Base-by-base conservation (phyloP, 2,797 vertebrate genomes). In the Fratercula arctica region DNA sequence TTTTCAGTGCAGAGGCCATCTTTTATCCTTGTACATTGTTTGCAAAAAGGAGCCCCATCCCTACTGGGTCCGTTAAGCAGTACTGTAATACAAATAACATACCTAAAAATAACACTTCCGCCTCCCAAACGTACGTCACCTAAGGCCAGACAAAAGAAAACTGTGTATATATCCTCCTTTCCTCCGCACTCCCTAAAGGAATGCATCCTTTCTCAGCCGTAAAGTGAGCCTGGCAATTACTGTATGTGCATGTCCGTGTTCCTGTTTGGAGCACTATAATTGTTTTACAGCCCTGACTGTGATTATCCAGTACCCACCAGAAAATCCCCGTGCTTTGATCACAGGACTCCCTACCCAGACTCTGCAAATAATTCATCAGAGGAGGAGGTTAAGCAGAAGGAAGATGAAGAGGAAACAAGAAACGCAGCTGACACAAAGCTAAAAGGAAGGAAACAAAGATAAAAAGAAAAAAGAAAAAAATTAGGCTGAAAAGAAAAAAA, bases 251-350 rank as follows among this genome's bases (percentile, higher is more conserved):
- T 85, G 86, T 73, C 90, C 51, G 13, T 96, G 96, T 97, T 97
- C 96, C 94, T 96, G 95, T 96, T 96, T 96, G 92, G 93, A 94
- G 81, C 89, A 60, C 88, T 91, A 13, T 94, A 96, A 95, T 94
- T 94, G 96, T 97, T 97, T 96, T 96, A 96, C 92, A 95, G 90
- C 94, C 95, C 83, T 89, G 92, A 24, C 78, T 90, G 92, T 87
- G 93, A 96, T 96, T 96, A 97, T 91, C 87, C 95, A 94, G 87
- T 93, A 86, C 93, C 92, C 89, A 96, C 92, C 89, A 96, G 90
- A 95, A 97, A 96, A 95, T 82, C 93, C 90, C 87, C 84, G 69
- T 26, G 94, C 96, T 96, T 97, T 97, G 96, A 96, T 96, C 95
- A 91, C 87, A 82, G 74, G 82, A 85, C 85, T 86, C 77, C 60